Conservation (phyloP, 2,797 vertebrate species). For the Florisuga fusca region DNA sequence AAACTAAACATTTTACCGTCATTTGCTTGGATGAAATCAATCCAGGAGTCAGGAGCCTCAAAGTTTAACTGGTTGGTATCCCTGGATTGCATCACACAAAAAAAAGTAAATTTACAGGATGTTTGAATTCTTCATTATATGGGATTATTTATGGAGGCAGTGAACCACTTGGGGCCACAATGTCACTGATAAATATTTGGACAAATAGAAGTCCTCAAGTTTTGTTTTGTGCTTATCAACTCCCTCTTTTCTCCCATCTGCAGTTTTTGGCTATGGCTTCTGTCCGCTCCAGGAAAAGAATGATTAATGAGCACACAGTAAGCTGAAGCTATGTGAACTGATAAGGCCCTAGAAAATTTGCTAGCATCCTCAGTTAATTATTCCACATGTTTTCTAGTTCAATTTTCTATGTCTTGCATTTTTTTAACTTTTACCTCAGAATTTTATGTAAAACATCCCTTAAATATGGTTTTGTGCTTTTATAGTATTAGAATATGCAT, state of each 20-base stretch:
- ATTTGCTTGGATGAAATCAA: background rate
- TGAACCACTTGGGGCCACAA: background rate
- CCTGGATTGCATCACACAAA: background rate
- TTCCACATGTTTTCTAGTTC: background rate
- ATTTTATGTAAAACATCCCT: background rate
- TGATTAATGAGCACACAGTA: background rate
- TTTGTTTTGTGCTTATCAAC: background rate
- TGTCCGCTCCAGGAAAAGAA: background rate
- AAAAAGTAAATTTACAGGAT: background rate
- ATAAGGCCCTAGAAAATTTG: background rate
- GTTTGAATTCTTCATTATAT: background rate
- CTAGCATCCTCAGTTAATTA: background rate
- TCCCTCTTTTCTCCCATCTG: background rate
- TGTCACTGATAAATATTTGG: background rate
- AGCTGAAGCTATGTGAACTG: background rate
- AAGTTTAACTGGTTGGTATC: background rate
- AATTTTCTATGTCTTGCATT: background rate
- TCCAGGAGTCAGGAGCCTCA: background rate
- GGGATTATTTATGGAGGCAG: background rate
- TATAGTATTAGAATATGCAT: background rate
- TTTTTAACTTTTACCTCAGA: background rate
- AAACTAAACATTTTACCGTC: conserved; percentile 27
- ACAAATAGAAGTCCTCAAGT: background rate
- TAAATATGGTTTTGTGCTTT: background rate
- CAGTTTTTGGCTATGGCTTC: background rate